Evolutionary conservation across 37 sponge, comb jelly and placozoan genomes (phyloP), one percentile per base, ranked within the genome.

Genomic region (Diacarnus erythraeanus): DNA sequence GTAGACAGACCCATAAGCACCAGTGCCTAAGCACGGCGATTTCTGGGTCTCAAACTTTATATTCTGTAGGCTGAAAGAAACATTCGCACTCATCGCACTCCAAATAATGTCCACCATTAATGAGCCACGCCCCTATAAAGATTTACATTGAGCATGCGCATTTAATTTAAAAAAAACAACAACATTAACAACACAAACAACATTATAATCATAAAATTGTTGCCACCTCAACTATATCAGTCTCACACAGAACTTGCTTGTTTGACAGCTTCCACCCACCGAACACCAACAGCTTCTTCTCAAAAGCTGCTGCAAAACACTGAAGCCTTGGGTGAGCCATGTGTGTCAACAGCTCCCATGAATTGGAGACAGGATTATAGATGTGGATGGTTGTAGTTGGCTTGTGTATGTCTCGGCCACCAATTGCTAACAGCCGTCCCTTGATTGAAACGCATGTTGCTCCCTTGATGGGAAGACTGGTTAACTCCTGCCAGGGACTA

Each of bases 261-360:
- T 65, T 65, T 31, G 66, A 30, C 33, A 65, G 66, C 17, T 34
- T 30, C 66, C 66, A 71, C 6, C 71, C 71, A 4, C 71, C 71
- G 2, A 71, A 5, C 41, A 71, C 71, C 42, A 71, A 9, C 22
- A 71, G 42, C 71, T 71, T 42, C n/a, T 9, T 40, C 1, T 71
- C n/a, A 3, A 71, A 1, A 1, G 25, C 71, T 41, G 42, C 42
- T 9, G 42, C 71, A 71, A 40, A 71, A 23, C 71, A 40, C 42
- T 42, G 71, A 26, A 26, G 41, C 26, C 71, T 22, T 18, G 42
- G 42, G 6, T 39, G 41, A 2, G 23, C 3, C 71, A 71, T 71
- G 71, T 71, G 42, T 41, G 26, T 12, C 25, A 71, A 3, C 1
- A 71, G 25, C 71, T 71, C 71, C 71, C 71, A 71, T 22, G 71